phyloP scores from a whole-genome alignment of 2,797 vertebrate species.

The Danio kyathit region DNA sequence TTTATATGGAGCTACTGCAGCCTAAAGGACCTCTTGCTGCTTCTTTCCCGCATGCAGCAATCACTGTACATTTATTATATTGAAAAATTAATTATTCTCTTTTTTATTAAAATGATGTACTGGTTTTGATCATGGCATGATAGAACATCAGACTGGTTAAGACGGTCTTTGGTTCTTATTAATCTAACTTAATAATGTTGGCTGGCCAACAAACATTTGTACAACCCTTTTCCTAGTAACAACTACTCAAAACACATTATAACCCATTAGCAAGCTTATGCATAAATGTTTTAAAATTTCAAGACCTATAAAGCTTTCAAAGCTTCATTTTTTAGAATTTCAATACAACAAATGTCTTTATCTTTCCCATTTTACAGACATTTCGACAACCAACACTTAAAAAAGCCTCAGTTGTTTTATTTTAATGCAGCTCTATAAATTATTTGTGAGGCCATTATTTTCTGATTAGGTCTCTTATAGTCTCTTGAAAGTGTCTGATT shows the following conservation, averaged over 20 bases:
- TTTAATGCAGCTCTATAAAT: slow-evolving; percentile 7
- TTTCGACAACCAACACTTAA: slow-evolving; percentile 6
- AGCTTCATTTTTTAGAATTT: background rate
- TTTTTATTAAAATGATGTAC: background rate
- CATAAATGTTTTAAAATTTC: no score
- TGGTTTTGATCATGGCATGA: background rate
- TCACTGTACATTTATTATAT: background rate
- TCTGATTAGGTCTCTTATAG: slow-evolving; percentile 24
- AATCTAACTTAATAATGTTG: no score
- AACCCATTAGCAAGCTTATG: background rate
- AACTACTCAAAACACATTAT: no score
- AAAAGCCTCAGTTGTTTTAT: background rate
- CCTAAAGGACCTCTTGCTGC: background rate
- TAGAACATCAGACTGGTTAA: background rate
- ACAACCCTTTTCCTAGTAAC: no score
- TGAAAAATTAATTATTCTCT: background rate
- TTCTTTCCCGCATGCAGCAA: background rate
- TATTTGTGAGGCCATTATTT: slow-evolving; percentile 30
- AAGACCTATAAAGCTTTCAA: background rate
- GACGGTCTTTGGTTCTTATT: no score
- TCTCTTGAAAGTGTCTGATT: slow-evolving; percentile 41
- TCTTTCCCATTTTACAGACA: background rate
- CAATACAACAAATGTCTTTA: background rate
- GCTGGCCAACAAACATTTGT: no score
- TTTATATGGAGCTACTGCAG: background rate